These are phyloP conservation scores for Monoplex corrugatus DNA, from an alignment of 2,888 invertebrate species.

Conservation along the genomic window DNA sequence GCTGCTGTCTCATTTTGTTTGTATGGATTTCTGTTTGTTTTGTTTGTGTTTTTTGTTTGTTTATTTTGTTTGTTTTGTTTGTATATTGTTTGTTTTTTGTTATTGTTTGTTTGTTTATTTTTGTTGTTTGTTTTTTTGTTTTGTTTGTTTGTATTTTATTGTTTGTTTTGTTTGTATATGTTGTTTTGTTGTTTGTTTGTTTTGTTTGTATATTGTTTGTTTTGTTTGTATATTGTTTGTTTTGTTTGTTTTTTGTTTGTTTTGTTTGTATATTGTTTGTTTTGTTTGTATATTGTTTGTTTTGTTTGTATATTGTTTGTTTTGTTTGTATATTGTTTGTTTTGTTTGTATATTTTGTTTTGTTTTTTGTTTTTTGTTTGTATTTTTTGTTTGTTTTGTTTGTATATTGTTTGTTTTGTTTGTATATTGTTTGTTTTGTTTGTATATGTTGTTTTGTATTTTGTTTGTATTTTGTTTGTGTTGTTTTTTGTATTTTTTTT, in stretches of 20 bases:
- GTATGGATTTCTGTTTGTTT: not conserved
- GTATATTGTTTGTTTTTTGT: not conserved
- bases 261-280: not conserved
- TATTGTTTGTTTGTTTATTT: not conserved
- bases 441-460: not conserved
- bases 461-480: not conserved
- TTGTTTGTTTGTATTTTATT: not conserved
- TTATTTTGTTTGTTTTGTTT: not conserved
- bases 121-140: not conserved
- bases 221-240: not conserved
- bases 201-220: not conserved
- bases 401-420: not conserved
- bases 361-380: not conserved
- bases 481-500: not conserved
- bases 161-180: not conserved
- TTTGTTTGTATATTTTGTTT: not conserved
- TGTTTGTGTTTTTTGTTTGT: not conserved
- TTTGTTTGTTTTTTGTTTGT: not conserved
- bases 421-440: too few species aligned
- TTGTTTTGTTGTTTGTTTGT: not conserved
- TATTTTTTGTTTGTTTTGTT: not conserved
- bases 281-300: not conserved
- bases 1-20: not conserved
- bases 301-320: not conserved
- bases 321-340: not conserved